Conservation (phyloP, 2,797 vertebrate species). For the Ctenopoma kingsleyae region DNA sequence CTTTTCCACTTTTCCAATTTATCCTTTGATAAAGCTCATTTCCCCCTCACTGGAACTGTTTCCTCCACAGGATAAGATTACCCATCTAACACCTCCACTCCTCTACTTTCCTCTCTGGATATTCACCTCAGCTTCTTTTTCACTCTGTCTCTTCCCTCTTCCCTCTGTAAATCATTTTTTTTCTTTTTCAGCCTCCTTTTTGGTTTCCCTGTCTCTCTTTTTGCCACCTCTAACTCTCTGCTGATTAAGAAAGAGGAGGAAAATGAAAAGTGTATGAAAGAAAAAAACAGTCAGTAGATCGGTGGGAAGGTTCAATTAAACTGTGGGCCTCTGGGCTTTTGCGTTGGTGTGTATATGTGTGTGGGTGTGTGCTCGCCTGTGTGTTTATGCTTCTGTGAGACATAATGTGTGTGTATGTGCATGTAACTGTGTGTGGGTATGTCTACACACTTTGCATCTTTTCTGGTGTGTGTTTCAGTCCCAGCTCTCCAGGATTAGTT, state of each 20-base stretch:
- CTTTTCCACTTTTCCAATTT: constrained; percentile 55
- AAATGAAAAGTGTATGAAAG: constrained; percentile 23
- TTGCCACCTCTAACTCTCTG: constrained; percentile 55
- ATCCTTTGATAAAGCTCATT: constrained; percentile 66
- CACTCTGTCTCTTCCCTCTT: constrained; percentile 10
- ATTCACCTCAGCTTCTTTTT: constrained; percentile 34
- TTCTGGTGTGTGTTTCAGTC: constrained; percentile 65
- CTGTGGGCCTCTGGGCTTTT: constrained; percentile 66
- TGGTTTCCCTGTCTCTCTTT: constrained; percentile 28
- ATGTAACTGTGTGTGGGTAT: constrained; percentile 30
- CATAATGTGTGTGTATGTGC: constrained; percentile 14
- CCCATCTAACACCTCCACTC: constrained; percentile 64
- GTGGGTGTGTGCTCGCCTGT: constrained; percentile 15
- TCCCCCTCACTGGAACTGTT: constrained; percentile 48
- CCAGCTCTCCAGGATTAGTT: constrained; percentile 73
- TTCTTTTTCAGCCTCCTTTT: constrained; percentile 26
- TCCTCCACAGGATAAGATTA: constrained; percentile 68
- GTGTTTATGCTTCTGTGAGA: constrained; percentile 25
- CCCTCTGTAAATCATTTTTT: constrained; percentile 27
- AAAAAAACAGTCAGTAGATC: constrained; percentile 55
- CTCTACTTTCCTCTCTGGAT: constrained; percentile 44
- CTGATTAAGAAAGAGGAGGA: constrained; percentile 58
- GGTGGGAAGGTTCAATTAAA: constrained; percentile 82
- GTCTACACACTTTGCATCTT: constrained; percentile 47
- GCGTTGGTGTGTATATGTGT: constrained; percentile 35